phyloP scores from a whole-genome alignment of 2,888 invertebrate species.

The Ophion costatus region DNA sequence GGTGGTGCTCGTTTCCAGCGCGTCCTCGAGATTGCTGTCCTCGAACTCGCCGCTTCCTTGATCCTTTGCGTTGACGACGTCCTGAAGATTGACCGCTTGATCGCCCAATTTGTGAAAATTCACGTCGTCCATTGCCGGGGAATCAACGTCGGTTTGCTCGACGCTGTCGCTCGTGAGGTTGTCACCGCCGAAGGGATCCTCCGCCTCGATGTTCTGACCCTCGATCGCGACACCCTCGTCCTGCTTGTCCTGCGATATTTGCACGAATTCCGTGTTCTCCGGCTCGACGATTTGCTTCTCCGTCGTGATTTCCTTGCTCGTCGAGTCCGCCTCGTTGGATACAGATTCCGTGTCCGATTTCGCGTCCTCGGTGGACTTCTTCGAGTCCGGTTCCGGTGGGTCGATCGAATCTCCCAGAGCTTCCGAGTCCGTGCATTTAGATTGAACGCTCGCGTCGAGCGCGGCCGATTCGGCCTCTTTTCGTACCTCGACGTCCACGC shows the following conservation, averaged over 20 bases:
- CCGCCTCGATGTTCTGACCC: slow-evolving; percentile 78
- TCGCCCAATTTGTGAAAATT: slow-evolving; percentile 85
- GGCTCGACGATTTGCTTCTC: slow-evolving; percentile 72
- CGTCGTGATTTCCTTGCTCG: slow-evolving; percentile 71
- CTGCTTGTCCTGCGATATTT: slow-evolving; percentile 79
- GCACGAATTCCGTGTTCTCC: slow-evolving; percentile 81
- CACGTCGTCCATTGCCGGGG: slow-evolving; percentile 80
- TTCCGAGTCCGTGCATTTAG: slow-evolving; percentile 20
- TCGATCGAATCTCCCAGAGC: slow-evolving; percentile 13
- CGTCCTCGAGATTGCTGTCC: slow-evolving; percentile 48
- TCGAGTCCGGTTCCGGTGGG: not conserved
- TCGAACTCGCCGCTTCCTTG: slow-evolving; percentile 41
- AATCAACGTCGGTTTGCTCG: slow-evolving; percentile 75
- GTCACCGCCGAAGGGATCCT: slow-evolving; percentile 81
- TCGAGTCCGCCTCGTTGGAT: slow-evolving; percentile 71
- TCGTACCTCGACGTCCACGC: slow-evolving; percentile 38
- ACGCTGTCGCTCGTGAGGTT: slow-evolving; percentile 74
- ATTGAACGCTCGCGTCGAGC: not conserved
- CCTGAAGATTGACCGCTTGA: slow-evolving; percentile 82
- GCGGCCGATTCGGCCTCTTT: slow-evolving; percentile 1
- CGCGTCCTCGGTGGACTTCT: slow-evolving; percentile 62
- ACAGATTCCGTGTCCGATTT: slow-evolving; percentile 75
- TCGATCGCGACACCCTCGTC: slow-evolving; percentile 78
- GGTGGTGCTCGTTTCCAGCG: slow-evolving; percentile 50
- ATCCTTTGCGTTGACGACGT: slow-evolving; percentile 73